These are phyloP conservation scores for Columba janthina DNA, from an alignment of 2,113 vertebrate species.

Conservation along the genomic window DNA sequence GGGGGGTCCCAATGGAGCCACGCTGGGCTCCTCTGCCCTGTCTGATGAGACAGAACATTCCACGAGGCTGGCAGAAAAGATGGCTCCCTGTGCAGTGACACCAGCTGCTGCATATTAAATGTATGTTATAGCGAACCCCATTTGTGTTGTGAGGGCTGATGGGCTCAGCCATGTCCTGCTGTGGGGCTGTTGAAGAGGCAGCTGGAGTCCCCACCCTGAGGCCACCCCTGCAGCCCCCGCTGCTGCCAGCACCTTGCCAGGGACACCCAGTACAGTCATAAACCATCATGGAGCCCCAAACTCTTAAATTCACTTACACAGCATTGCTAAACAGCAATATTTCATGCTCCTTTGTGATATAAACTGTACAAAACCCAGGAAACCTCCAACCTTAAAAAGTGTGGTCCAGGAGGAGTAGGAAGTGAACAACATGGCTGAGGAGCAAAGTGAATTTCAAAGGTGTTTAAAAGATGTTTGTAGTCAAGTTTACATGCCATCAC, in stretches of 20 bases:
- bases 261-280: background rate
- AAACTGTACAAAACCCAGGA: background rate
- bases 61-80: background rate
- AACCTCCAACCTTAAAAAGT: background rate
- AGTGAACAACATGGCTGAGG: background rate
- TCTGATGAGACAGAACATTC: background rate
- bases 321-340: background rate
- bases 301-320: background rate
- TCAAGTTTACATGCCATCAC: background rate
- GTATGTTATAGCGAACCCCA: background rate
- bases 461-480: background rate
- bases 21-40: background rate
- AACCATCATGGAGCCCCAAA: background rate
- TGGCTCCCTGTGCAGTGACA: background rate
- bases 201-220: background rate
- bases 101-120: background rate
- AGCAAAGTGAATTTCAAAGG: background rate
- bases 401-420: background rate
- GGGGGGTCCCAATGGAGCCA: background rate
- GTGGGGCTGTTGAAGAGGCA: accelerated
- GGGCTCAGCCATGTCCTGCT: background rate
- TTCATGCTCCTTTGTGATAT: background rate
- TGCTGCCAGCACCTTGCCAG: background rate
- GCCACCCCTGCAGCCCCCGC: no score
- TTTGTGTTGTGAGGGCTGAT: background rate